Base-by-base conservation (phyloP, 2,888 invertebrate genomes). In the Meganola albula region DNA sequence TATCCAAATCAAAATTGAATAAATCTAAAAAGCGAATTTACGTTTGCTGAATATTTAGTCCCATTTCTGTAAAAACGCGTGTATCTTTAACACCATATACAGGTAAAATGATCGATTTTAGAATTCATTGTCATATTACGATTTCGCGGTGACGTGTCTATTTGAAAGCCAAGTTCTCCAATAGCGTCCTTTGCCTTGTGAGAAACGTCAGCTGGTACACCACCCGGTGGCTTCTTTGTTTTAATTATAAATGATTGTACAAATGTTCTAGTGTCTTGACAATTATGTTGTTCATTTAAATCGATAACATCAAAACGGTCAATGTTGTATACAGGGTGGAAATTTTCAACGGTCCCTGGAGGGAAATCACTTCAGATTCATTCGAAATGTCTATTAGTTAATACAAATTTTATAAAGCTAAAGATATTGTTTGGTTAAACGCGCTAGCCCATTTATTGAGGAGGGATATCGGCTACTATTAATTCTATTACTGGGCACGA, bases 221-320 rank as follows among this genome's bases (percentile, higher is more conserved):
- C 68, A 67, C 53, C 62, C 55, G 65, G 61, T 52, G 45, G 54
- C 63, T 69, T 73, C 72, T 69, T 67, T 40, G 31, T 48, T 48
- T 80, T 60, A 76, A 80, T 74, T 68, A 75, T 83, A 48, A 34
- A 83, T 69, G 58, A 50, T 36, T 31, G 43, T 46, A 45, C 34
- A 41, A 44, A 36, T 24, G 20, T 42, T 22, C 42, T 38, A 35
- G 34, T 47, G 46, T 58, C 52, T 57, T 38, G 31, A 37, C 45
- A 49, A 47, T 49, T 48, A 46, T 42, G 21, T 39, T 37, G 26
- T 31, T 41, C 27, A 48, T 62, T 53, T 58, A 59, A 52, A 58
- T 65, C 66, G 58, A 66, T 64, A 52, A 31, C 35, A 41, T 49
- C 13, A 48, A 48, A 55, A 43, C 51, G 47, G 50, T 57, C 57